Percentiles rank a stretch among this genome's conserved stretches.
Conservation (phyloP, 2,888 invertebrate genomes). For the Aspidapion aeneum region DNA sequence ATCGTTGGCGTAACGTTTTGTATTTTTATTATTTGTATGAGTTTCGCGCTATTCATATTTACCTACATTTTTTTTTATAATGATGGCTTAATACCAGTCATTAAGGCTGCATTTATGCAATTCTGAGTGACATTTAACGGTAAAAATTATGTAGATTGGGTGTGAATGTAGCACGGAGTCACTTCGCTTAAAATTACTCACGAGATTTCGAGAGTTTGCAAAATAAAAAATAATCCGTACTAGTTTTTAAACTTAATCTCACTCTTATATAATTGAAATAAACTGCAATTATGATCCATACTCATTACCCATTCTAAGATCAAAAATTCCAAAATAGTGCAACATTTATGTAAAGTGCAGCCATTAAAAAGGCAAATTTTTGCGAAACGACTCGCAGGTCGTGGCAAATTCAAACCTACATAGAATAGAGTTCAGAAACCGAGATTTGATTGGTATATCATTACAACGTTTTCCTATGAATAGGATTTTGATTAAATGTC, state of each 20-base stretch:
- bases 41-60: background rate
- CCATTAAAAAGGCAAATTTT: too few species aligned
- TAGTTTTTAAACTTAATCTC: background rate
- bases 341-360: background rate
- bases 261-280: background rate
- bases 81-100: background rate
- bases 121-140: background rate
- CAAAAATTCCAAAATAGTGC: background rate
- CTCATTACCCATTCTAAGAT: background rate
- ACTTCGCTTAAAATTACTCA: background rate
- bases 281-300: background rate
- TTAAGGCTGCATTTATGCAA: background rate
- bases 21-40: background rate
- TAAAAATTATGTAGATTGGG: background rate
- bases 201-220: background rate
- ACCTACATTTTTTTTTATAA: background rate
- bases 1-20: too few species aligned
- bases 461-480: conserved; percentile 11
- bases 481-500: conserved; percentile 13
- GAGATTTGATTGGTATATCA: conserved; percentile 1
- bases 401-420: background rate
- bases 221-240: background rate
- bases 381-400: background rate
- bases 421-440: background rate
- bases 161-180: background rate